Evolutionary conservation across 2,113 vertebrate species (phyloP), one percentile per base, ranked within the genome.

Genomic region (Thunnus maccoyii): DNA sequence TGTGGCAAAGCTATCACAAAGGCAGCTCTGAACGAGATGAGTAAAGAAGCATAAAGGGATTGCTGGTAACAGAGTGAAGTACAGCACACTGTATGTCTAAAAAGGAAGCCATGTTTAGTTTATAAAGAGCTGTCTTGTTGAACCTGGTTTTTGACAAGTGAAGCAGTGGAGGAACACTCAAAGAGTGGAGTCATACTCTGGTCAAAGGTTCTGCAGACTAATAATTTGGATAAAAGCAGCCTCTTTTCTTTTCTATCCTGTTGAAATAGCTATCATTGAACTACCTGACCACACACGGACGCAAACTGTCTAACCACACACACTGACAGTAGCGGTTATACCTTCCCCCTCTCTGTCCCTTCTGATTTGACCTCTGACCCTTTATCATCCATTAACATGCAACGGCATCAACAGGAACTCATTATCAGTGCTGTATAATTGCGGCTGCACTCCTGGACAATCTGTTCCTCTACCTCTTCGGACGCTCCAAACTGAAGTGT

Each of bases 361-460:
- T 20, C 51, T 55, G 10, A 20, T 52, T 51, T 80, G 79, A 89
- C 85, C 57, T 91, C 57, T 85, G 70, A 85, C 73, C 76, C 60
- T 67, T 41, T 9, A 8, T 41, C 62, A 54, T 0, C 5, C 57
- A 75, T 78, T 86, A 88, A 57, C 54, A 81, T 63, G 56, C 14
- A 72, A 70, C 79, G 67, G 56, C 47, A 47, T 52, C 36, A 51
- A 67, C 73, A 86, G 77, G 58, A 83, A 58, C 46, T 83, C 63
- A 68, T 84, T 76, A 83, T 85, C 72, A 66, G n/a, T 22, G 0
- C 32, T 51, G 44, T 10, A 22, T 84, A 64, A 85, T 66, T 64
- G 50, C 68, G 16, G 60, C 52, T 62, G 46, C 36, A 20, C 63
- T 78, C 62, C 75, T n/a, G 15, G 73, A 56, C 55, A 68, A 20